Conservation (phyloP, 2,888 invertebrate genomes). For the Camponotus fellah region DNA sequence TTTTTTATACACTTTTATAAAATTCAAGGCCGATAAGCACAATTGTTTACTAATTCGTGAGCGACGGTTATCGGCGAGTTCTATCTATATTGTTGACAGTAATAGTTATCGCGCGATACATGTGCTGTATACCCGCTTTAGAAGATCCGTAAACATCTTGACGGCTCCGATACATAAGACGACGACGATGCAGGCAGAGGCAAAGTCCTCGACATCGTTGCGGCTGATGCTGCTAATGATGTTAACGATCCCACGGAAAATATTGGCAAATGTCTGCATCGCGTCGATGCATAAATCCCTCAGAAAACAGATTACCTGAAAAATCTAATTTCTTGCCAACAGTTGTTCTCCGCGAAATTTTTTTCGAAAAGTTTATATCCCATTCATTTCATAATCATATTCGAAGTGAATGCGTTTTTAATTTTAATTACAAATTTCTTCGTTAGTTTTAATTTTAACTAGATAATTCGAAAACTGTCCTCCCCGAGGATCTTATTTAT, state of each 20-base stretch:
- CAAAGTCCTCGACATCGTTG: constrained; percentile 82
- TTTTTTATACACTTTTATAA: not conserved
- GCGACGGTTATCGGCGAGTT: not conserved
- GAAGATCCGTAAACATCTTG: constrained; percentile 71
- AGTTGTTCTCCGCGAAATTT: not conserved
- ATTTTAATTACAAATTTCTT: not conserved
- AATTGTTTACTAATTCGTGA: constrained; percentile 25
- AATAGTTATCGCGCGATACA: constrained; percentile 8
- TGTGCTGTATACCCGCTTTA: constrained; percentile 70
- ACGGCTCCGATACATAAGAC: constrained; percentile 77
- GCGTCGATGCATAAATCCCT: constrained; percentile 79
- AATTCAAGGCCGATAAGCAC: constrained; percentile 10
- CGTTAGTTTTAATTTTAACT: not conserved
- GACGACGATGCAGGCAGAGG: constrained; percentile 79
- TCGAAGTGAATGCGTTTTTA: not conserved
- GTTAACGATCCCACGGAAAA: constrained; percentile 79
- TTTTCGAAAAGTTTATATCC: not conserved
- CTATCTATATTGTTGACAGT: not conserved
- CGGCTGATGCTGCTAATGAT: constrained; percentile 77
- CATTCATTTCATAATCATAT: not conserved
- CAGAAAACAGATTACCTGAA: constrained; percentile 77
- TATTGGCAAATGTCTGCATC: constrained; percentile 79
- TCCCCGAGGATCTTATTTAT: not conserved
- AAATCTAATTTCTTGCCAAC: not conserved
- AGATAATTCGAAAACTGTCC: not conserved